A percentile compares a stretch with the other conserved stretches of the same genome.
Conservation (phyloP, 2,113 vertebrate genomes). For the Hippopotamus amphibius region DNA sequence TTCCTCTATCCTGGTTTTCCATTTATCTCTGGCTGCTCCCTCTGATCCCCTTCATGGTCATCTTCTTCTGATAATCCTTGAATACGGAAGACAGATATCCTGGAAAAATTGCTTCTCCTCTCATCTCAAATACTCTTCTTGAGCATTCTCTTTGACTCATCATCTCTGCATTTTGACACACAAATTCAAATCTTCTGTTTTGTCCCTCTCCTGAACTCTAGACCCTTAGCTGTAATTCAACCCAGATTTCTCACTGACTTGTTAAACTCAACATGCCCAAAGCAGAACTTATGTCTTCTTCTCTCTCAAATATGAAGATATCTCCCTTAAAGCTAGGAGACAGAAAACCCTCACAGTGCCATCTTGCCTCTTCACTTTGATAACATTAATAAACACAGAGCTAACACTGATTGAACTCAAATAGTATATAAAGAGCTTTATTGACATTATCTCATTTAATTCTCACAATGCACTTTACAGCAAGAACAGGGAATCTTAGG, state of each 20-base stretch:
- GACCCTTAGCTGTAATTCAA: not conserved
- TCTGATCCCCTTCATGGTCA: not conserved
- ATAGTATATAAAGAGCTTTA: slow-evolving; percentile 5
- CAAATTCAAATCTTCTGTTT: not conserved
- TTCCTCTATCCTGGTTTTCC: not conserved
- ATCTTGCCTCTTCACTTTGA: not conserved
- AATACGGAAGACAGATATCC: not conserved
- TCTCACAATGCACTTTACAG: not conserved
- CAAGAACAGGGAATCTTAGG: not conserved
- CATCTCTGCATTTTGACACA: not conserved
- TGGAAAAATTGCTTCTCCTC: not conserved
- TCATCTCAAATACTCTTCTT: not conserved
- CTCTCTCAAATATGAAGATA: not conserved
- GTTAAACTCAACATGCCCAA: not conserved
- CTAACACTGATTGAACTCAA: not conserved
- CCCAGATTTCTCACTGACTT: not conserved
- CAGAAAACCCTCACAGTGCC: not conserved
- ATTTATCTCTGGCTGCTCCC: not conserved
- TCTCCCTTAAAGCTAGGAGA: not conserved
- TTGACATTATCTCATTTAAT: not conserved
- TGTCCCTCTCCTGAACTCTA: not conserved
- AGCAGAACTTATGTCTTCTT: not conserved
- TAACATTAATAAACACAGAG: not conserved
- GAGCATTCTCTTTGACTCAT: not conserved
- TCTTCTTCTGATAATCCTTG: not conserved